Conservation (phyloP, 2,113 vertebrate species). For the Scalopus aquaticus region DNA sequence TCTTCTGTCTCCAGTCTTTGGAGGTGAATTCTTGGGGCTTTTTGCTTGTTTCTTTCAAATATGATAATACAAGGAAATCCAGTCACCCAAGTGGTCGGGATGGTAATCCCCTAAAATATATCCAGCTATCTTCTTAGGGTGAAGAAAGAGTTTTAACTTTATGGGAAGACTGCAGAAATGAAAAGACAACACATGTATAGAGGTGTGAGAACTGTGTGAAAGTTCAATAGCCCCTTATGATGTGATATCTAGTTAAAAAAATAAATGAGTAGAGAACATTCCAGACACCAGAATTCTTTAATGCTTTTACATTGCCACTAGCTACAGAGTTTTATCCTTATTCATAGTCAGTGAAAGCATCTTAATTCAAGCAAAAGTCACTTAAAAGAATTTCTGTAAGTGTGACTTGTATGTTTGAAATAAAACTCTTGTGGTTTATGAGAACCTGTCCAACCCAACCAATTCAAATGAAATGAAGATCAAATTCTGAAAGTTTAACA, state of each 20-base stretch:
- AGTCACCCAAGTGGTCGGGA: neutral
- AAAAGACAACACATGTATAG: neutral
- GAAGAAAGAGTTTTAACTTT: neutral
- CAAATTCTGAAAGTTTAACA: neutral
- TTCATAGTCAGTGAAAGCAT: conserved; percentile 14
- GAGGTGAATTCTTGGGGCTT: conserved; percentile 45
- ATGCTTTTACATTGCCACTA: conserved; percentile 44
- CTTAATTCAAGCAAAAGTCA: conserved; percentile 62
- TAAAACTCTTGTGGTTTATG: neutral
- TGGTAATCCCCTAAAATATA: neutral
- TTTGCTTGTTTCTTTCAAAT: conserved; percentile 29
- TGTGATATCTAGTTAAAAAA: conserved; percentile 29
- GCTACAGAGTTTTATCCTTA: conserved; percentile 52
- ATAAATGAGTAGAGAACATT: neutral
- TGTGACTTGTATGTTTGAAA: conserved; percentile 40
- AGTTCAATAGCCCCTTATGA: neutral
- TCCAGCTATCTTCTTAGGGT: neutral
- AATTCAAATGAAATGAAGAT: neutral
- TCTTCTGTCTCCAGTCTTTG: conserved; percentile 34
- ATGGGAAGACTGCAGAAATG: neutral
- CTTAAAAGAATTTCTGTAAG: neutral
- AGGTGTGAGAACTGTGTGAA: neutral
- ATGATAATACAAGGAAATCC: neutral
- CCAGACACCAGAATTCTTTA: conserved; percentile 3
- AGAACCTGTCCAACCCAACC: neutral